These are phyloP conservation scores for Scolopax mira DNA, from an alignment of 2,113 vertebrate genomes.

Conservation along the genomic window DNA sequence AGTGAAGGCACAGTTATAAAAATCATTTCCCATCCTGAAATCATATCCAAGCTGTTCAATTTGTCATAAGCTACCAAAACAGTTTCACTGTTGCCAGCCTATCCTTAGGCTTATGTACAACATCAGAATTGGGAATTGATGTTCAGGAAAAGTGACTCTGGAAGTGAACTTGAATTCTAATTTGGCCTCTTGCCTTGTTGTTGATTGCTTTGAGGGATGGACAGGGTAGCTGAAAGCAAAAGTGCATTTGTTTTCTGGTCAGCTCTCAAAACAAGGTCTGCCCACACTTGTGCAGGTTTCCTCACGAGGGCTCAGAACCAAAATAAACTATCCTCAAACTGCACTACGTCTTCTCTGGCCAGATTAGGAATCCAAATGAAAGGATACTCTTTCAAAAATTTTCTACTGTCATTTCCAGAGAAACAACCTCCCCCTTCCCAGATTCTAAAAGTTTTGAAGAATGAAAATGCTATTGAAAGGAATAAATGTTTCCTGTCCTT, in stretches of 20 bases:
- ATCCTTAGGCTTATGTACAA: not conserved
- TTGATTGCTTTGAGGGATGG: not conserved
- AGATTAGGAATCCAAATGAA: not conserved
- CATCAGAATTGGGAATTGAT: not conserved
- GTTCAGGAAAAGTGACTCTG: not conserved
- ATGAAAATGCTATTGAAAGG: not conserved
- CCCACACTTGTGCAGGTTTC: not conserved
- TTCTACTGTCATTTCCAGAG: not conserved
- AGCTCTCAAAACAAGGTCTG: not conserved
- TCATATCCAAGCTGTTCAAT: not conserved
- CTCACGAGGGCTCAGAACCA: not conserved
- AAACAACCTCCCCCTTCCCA: not conserved
- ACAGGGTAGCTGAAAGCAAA: not conserved
- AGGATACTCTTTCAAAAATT: not conserved
- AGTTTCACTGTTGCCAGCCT: not conserved
- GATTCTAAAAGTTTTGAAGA: not conserved
- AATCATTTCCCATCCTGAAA: not conserved
- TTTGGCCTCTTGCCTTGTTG: not conserved
- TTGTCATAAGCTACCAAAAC: not conserved
- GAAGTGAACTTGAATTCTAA: slow-evolving; percentile 3
- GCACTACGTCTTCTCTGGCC: not conserved
- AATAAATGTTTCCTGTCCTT: not conserved
- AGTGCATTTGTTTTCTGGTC: not conserved
- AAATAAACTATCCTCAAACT: not conserved
- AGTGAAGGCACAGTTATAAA: not conserved